Evolutionary conservation across 2,888 invertebrate species (phyloP), one percentile per base, ranked within the genome.

Genomic region (Stegophylla sp.): DNA sequence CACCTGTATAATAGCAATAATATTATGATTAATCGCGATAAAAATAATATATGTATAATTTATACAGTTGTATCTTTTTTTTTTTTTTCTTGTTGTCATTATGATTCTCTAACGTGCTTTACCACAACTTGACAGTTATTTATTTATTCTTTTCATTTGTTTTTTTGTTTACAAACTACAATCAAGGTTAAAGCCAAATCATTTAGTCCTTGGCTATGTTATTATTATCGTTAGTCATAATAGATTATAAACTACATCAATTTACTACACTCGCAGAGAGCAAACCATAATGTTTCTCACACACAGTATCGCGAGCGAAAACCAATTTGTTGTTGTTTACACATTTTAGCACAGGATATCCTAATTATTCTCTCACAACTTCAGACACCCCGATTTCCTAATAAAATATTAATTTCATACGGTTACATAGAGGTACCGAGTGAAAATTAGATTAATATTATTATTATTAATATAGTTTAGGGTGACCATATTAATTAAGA

Each of bases 191-290:
- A n/a, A 34, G 10, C 63, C 64, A 51, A 75, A 76, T 43, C 41
- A 76, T 76, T 66, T 79, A 79, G 79, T 48, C 79, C 79, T 79
- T 79, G 71, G 61, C 83, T 82, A 83, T 79, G n/a, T n/a, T n/a
- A n/a, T n/a, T n/a, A n/a, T n/a, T n/a, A n/a, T 43, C 48, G 71
- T 74, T 67, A 73, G 43, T 64, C 17, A 48, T 45, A 74, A 76
- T 48, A 53, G 84, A 12, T 64, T 75, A 76, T 67, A 76, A 59
- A 81, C 41, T 48, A 34, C 28, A 26, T 48, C 34, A 51, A 69
- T 77, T 74, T n/a, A n/a, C n/a, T n/a, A n/a, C 53, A 53, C 51
- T 75, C 3, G 48, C 3, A 45, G n/a, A n/a, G n/a, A n/a, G n/a
- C n/a, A 48, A 41, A 71, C 7, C 34, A 34, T 45, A 51, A 17